These are phyloP conservation scores for Spodoptera exigua DNA, from an alignment of 2,888 invertebrate species.

Conservation along the genomic window DNA sequence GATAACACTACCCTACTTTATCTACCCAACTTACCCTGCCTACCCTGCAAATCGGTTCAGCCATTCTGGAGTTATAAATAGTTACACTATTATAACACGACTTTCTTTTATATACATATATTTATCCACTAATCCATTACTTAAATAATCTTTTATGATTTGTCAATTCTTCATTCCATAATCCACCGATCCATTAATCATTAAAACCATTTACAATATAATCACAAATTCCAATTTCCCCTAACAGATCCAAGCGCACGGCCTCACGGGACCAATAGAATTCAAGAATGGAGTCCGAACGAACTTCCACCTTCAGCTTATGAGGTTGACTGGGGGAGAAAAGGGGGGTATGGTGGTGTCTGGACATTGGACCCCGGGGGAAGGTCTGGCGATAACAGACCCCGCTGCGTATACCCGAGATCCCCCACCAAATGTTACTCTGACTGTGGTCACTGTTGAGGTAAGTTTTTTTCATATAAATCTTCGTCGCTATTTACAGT, in stretches of 20 bases:
- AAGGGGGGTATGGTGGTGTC: slow-evolving; percentile 91
- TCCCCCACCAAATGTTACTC: slow-evolving; percentile 94
- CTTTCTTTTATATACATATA: too few relatives aligned
- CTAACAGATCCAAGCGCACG: slow-evolving; percentile 93
- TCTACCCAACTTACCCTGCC: too few relatives aligned
- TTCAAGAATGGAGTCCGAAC: slow-evolving; percentile 95
- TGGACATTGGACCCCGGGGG: slow-evolving; percentile 94
- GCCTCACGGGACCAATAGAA: slow-evolving; percentile 95
- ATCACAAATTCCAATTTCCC: neutral
- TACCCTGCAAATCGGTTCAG: too few relatives aligned
- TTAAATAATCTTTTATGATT: too few relatives aligned
- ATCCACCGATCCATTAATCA: too few relatives aligned
- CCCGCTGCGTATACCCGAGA: slow-evolving; percentile 95
- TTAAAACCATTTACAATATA: too few relatives aligned
- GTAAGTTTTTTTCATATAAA: slow-evolving; percentile 77
- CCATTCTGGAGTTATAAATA: too few relatives aligned
- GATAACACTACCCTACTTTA: too few relatives aligned
- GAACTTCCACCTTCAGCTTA: slow-evolving; percentile 95
- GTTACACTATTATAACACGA: too few relatives aligned
- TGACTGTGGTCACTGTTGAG: slow-evolving; percentile 97
- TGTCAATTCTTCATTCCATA: too few relatives aligned
- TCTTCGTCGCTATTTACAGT: too few relatives aligned
- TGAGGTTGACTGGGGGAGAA: slow-evolving; percentile 94
- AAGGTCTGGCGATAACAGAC: slow-evolving; percentile 95
- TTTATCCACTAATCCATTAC: too few relatives aligned